A percentile compares a stretch with the other conserved stretches of the same genome.
These are phyloP conservation scores for Drosophila arawakana DNA, from an alignment of 1,140 invertebrate genomes.

Conservation along the genomic window DNA sequence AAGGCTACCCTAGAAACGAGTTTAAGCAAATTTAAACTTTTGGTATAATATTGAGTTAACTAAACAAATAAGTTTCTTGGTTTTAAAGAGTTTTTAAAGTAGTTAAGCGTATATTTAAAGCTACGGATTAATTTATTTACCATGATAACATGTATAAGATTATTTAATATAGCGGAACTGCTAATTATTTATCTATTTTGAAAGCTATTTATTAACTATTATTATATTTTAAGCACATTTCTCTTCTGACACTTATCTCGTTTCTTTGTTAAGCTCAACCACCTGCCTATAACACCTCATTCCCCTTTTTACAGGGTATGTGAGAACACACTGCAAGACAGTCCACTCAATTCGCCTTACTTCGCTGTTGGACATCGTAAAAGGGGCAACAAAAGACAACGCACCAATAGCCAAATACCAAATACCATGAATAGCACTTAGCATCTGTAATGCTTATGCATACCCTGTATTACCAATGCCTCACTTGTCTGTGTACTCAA, in stretches of 20 bases:
- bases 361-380: slow-evolving; percentile 46
- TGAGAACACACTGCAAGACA: slow-evolving; percentile 1
- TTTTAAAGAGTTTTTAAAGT: too few relatives aligned
- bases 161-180: too few relatives aligned
- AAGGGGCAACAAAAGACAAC: slow-evolving; percentile 37
- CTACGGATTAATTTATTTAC: too few relatives aligned
- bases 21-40: not conserved
- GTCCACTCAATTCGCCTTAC: slow-evolving; percentile 22
- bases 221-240: too few relatives aligned
- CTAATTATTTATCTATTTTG: too few relatives aligned
- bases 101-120: too few relatives aligned
- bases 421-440: slow-evolving; percentile 21
- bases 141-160: too few relatives aligned
- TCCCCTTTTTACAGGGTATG: not conserved
- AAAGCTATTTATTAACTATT: too few relatives aligned
- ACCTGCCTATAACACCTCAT: not conserved
- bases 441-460: not conserved
- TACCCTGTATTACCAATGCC: not conserved
- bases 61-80: too few relatives aligned
- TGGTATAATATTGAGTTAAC: not conserved
- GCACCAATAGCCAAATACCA: slow-evolving; percentile 34
- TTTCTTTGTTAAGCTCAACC: too few relatives aligned
- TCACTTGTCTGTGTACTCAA: not conserved
- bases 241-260: too few relatives aligned
- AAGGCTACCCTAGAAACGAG: not conserved